Percentiles rank a stretch among this genome's conserved stretches.
These are phyloP conservation scores for Phoxinus dragarum DNA, from an alignment of 2,797 vertebrate genomes.

Conservation along the genomic window DNA sequence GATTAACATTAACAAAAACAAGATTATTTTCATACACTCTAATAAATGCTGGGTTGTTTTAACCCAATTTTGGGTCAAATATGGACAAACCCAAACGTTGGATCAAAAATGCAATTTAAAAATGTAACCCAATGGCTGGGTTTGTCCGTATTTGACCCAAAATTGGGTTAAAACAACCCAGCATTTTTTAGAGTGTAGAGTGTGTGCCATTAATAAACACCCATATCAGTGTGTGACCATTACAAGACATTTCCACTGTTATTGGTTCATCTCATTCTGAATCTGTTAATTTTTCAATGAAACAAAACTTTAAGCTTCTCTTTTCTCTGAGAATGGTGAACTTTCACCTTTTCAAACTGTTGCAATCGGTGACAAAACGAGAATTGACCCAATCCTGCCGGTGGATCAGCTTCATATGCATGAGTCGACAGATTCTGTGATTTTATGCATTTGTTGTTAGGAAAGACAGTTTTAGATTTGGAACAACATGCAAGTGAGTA, in stretches of 20 bases:
- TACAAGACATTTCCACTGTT: neutral
- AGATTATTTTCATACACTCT: too few species aligned
- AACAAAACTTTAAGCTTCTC: neutral
- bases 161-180: too few species aligned
- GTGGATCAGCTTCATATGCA: neutral
- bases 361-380: neutral
- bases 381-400: neutral
- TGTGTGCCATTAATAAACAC: neutral
- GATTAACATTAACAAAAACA: neutral
- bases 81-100: too few species aligned
- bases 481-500: neutral
- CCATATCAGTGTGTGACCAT: neutral
- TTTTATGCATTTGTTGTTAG: neutral
- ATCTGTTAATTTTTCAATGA: too few species aligned
- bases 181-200: too few species aligned
- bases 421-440: neutral
- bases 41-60: too few species aligned
- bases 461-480: neutral
- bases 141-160: too few species aligned
- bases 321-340: neutral
- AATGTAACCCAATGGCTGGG: too few species aligned
- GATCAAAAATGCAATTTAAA: too few species aligned
- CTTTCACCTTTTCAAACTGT: neutral
- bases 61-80: too few species aligned
- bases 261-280: neutral